These are phyloP conservation scores for Himalopsyche kuldschensis DNA, from an alignment of 2,888 invertebrate genomes.

Conservation along the genomic window DNA sequence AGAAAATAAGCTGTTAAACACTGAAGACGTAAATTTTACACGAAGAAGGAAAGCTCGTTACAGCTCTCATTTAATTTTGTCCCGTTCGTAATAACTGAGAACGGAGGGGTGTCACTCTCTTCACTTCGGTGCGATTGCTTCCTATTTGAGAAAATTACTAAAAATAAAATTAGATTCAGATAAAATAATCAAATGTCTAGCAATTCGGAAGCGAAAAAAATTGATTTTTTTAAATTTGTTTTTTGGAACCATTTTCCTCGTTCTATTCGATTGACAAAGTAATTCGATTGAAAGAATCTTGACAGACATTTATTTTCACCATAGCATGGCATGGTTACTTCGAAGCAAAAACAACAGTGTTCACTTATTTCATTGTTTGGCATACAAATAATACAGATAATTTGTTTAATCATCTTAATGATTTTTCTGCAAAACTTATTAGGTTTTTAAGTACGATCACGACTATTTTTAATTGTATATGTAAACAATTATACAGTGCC, in stretches of 20 bases:
- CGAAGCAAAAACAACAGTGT: too few relatives aligned
- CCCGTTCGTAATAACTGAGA: not conserved
- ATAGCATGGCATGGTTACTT: too few relatives aligned
- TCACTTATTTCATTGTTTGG: too few relatives aligned
- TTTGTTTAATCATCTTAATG: too few relatives aligned
- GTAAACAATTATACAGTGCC: too few relatives aligned
- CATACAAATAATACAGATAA: too few relatives aligned
- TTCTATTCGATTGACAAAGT: not conserved
- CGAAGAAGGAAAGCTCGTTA: not conserved
- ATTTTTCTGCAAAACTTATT: too few relatives aligned
- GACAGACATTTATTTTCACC: too few relatives aligned
- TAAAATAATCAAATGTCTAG: not conserved
- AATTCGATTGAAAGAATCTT: too few relatives aligned
- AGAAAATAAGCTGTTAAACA: not conserved
- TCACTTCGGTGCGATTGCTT: not conserved
- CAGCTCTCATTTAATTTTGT: constrained; percentile 18
- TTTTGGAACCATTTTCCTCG: not conserved
- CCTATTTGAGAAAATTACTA: not conserved
- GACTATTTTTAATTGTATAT: too few relatives aligned
- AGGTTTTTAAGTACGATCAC: too few relatives aligned
- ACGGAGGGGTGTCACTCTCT: not conserved
- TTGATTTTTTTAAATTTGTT: not conserved
- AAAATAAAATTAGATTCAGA: not conserved
- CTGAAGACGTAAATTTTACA: not conserved
- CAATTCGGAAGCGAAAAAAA: not conserved